A percentile compares a stretch with the other conserved stretches of the same genome.
Evolutionary conservation across 2,113 vertebrate genomes (phyloP).

Genomic region (Pterocles orientalis): DNA sequence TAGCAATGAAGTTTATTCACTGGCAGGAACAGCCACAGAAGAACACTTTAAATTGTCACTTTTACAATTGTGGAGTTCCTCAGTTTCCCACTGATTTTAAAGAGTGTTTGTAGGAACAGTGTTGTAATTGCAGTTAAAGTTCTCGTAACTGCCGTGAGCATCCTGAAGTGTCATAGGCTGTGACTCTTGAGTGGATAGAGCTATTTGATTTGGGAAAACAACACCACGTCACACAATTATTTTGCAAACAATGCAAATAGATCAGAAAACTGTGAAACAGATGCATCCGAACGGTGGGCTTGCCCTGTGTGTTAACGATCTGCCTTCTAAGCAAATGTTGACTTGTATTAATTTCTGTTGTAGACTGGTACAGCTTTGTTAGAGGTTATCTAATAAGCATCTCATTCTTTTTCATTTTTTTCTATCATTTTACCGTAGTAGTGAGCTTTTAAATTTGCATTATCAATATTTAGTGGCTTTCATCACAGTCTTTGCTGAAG

Average conservation of each 20-base stretch:
- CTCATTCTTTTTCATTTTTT: not conserved
- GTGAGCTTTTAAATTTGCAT: not conserved
- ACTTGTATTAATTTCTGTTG: not conserved
- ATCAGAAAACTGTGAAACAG: not conserved
- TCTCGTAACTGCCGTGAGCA: not conserved
- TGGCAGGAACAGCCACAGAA: not conserved
- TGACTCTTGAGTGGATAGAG: not conserved
- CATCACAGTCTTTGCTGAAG: not conserved
- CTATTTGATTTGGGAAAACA: not conserved
- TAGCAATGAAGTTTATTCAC: not conserved
- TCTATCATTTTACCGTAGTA: not conserved
- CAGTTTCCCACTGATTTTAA: not conserved
- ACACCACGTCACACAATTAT: fast-evolving
- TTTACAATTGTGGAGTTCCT: not conserved
- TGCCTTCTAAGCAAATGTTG: not conserved
- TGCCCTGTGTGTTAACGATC: not conserved
- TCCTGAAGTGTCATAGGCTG: not conserved
- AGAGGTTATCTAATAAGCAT: not conserved
- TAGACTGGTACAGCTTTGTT: not conserved
- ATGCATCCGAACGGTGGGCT: not conserved
- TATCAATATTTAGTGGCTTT: not conserved
- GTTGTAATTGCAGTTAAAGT: not conserved
- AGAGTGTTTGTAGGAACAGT: not conserved
- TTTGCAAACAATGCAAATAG: not conserved
- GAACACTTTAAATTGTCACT: not conserved